Evolutionary conservation across 2,113 vertebrate species (phyloP).

Genomic region (Picathartes gymnocephalus): DNA sequence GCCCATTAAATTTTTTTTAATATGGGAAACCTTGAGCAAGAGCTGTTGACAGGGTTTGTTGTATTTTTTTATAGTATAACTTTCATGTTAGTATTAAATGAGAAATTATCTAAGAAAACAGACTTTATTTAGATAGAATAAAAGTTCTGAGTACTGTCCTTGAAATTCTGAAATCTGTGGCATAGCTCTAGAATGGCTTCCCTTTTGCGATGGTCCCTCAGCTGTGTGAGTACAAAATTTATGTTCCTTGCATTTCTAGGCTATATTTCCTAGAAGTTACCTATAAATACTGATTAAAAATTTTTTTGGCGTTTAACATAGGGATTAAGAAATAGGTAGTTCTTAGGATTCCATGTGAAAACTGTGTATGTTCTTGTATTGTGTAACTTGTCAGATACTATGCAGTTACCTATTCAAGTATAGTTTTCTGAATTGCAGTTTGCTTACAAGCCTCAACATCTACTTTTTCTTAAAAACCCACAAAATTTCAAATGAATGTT

Average conservation of each 20-base stretch:
- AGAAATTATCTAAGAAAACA: not conserved
- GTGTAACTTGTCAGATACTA: not conserved
- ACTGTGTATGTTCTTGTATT: not conserved
- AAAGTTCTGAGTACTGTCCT: not conserved
- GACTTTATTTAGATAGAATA: not conserved
- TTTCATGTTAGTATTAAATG: not conserved
- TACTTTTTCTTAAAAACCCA: not conserved
- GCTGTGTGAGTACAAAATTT: fast-evolving
- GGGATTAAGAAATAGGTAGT: not conserved
- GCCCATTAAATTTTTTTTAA: not conserved
- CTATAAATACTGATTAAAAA: not conserved
- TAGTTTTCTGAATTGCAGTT: not conserved
- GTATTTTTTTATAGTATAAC: not conserved
- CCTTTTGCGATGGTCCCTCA: not conserved
- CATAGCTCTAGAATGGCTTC: not conserved
- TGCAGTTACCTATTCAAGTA: not conserved
- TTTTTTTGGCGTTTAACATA: not conserved
- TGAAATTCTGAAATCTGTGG: not conserved
- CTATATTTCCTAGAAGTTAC: not conserved
- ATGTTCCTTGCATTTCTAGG: not conserved
- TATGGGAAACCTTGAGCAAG: not conserved
- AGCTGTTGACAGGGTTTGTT: not conserved
- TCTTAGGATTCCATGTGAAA: not conserved
- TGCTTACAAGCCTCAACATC: not conserved
- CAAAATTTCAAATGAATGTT: not conserved